Base-by-base conservation (phyloP, 2,888 invertebrate species). In the Catocala nupta region DNA sequence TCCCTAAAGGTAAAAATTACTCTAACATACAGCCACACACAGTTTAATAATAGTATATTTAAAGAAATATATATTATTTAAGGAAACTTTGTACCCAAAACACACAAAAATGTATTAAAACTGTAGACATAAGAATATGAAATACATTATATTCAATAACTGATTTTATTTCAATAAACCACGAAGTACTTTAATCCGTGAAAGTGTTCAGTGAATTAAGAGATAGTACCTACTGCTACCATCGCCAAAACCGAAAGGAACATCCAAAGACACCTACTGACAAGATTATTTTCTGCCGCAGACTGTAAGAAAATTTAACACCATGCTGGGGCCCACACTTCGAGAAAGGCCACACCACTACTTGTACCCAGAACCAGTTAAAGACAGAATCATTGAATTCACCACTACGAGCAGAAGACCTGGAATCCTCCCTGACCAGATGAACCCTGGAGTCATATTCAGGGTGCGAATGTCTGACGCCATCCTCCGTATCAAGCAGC, bases 361-460 rank as follows among this genome's bases (percentile, higher is more conserved):
- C 85, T 58, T 83, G 6, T 93, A 94, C 65, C 94, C 94, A 0
- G 91, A 92, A 47, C 94, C 93, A 0, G 84, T 93, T 0, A 93
- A 92, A 76, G 93, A 94, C 75, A 73, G 87, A 0, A 75, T 90
- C 8, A 45, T 93, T n/a, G 90, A 92, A 16, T 92, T 90, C 84
- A 82, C 88, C 0, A 90, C 92, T 0, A 80, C 88, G 0, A 88
- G 92, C 3, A 90, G 85, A 66, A 88, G 81, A 48, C 92, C 93
- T 0, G 86, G 91, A 0, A 91, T 93, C 47, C 77, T 93, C 0
- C 93, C 94, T 0, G 94, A 94, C 16, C 88, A 90, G 45, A 92
- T 94, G 93, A 93, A 93, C 56, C 93, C 94, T 0, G 94, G 93
- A 0, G 93, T 94, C 0, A 90, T 93, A 7, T 94, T 94, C 68